Percentiles rank a stretch among this genome's conserved stretches.
These are phyloP conservation scores for Phataginus tetradactyla DNA, from an alignment of 2,797 vertebrate genomes.

Conservation along the genomic window DNA sequence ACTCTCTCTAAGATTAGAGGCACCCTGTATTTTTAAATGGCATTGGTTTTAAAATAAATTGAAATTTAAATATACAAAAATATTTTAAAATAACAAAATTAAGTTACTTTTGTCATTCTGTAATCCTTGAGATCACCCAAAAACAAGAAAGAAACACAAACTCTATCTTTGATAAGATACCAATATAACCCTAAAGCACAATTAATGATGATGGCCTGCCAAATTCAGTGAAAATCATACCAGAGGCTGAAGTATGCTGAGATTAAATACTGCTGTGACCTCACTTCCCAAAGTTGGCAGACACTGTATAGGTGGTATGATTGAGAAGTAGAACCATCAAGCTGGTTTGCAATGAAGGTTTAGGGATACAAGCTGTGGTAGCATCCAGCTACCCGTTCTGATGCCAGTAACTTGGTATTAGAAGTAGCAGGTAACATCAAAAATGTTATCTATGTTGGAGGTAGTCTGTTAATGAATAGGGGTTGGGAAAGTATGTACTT, in stretches of 20 bases:
- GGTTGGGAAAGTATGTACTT: background rate
- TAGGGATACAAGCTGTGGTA: background rate
- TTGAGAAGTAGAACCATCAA: background rate
- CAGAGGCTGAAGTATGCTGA: background rate
- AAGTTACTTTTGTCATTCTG: background rate
- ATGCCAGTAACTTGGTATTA: background rate
- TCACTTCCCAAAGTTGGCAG: background rate
- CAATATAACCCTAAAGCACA: background rate
- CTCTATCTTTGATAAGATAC: background rate
- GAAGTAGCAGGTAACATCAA: background rate
- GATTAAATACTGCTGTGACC: background rate
- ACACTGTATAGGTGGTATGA: background rate
- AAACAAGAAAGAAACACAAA: background rate
- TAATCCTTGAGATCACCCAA: background rate
- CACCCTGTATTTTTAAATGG: background rate
- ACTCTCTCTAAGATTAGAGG: background rate
- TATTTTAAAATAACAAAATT: background rate
- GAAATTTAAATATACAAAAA: conserved; percentile 32
- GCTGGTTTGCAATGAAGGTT: background rate
- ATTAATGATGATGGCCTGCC: background rate
- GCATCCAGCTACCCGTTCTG: background rate
- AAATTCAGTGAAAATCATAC: background rate
- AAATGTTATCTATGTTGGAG: background rate
- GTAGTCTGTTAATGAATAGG: background rate
- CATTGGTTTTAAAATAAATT: conserved; percentile 33